These are phyloP conservation scores for Alsophila aescularia DNA, from an alignment of 2,888 invertebrate species.

Conservation along the genomic window DNA sequence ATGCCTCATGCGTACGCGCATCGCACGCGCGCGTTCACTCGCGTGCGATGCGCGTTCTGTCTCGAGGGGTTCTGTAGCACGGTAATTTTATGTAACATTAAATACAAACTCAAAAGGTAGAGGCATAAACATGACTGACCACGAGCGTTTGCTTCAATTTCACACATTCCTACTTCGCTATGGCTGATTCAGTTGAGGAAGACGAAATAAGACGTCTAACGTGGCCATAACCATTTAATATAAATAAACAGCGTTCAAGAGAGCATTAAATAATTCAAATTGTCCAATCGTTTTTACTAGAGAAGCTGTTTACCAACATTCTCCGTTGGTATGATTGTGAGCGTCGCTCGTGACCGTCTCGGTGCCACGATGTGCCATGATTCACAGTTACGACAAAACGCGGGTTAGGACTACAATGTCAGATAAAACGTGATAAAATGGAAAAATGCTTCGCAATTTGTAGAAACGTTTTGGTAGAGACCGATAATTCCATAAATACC, in stretches of 20 bases:
- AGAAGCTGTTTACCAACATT: conserved; percentile 17
- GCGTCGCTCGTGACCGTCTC: conserved; percentile 26
- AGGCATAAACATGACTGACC: neutral
- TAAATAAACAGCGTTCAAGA: conserved; percentile 3
- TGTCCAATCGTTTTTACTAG: conserved; percentile 8
- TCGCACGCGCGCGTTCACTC: no score
- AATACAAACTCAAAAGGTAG: neutral
- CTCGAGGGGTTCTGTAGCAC: neutral
- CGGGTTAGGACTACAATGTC: conserved; percentile 4
- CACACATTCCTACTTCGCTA: neutral
- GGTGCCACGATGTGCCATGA: conserved; percentile 20
- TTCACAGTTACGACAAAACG: conserved; percentile 27
- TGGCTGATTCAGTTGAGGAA: neutral
- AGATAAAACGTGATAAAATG: conserved; percentile 13
- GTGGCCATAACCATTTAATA: neutral
- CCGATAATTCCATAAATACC: no score
- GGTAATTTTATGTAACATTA: neutral
- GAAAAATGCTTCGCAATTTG: conserved; percentile 6
- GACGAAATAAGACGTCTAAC: neutral
- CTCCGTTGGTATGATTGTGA: conserved; percentile 17
- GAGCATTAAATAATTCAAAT: conserved; percentile 13
- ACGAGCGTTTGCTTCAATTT: neutral
- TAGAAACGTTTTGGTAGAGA: neutral
- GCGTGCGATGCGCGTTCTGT: no score
- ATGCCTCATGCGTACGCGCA: no score